Evolutionary conservation across 2,888 invertebrate genomes (phyloP), one percentile per base, ranked within the genome.

Genomic region (Acanthosoma haemorrhoidale): DNA sequence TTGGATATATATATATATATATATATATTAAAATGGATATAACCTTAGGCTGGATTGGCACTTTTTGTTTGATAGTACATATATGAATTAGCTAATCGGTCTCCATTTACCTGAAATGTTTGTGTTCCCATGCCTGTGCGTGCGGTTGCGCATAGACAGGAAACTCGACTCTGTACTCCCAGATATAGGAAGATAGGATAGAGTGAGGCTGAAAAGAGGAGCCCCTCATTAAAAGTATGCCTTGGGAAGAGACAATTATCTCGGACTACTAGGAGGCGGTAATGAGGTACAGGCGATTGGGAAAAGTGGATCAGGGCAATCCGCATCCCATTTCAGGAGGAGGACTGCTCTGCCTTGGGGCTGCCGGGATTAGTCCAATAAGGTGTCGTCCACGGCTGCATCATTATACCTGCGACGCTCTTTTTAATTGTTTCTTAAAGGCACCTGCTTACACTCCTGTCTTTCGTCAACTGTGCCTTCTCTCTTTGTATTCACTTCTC

Each of bases 361-460:
- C 6, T n/a, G 4, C 25, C 3, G n/a, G n/a, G 51, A 51, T 51
- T 51, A 51, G 51, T 51, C 51, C 51, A 51, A 51, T 51, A 51
- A 51, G 18, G 21, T 51, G 25, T 25, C 29, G 51, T 51, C 51
- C 51, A 51, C 51, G 51, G 51, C 51, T 51, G 25, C 51, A 51
- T 51, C 51, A 51, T 51, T 51, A 51, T 51, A 25, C 15, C 16
- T 5, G 13, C 51, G 5, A 4, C 18, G 25, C 51, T 51, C 51
- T 51, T 51, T 51, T 51, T 51, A 51, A 51, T 51, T 51, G 51
- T 51, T 51, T 51, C 51, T 51, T 51, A 51, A 51, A 51, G 51
- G 43, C 21, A 21, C 25, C 9, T 15, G 11, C 43, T 43, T 43
- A 43, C 43, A 13, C 13, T 4, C 5, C 29, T 18, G 25, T 25